phyloP scores from a whole-genome alignment of 2,113 vertebrate species.

The Excalfactoria chinensis region DNA sequence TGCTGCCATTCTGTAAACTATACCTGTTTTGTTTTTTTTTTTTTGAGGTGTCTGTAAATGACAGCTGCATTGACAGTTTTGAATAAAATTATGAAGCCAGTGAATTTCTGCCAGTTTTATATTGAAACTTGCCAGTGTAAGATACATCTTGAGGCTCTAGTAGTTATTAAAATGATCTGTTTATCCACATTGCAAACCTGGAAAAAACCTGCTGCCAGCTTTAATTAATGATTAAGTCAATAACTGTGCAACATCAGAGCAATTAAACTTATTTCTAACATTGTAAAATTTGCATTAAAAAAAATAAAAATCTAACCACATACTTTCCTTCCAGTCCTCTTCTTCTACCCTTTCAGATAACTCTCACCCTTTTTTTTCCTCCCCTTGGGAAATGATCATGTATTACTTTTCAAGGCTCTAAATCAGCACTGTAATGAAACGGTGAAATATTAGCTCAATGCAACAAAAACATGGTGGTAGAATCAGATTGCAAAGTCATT shows the following conservation, averaged over 20 bases:
- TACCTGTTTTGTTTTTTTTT: not conserved
- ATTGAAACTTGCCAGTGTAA: not conserved
- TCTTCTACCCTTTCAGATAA: conserved; percentile 3
- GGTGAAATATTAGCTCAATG: not conserved
- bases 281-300: conserved; percentile 7
- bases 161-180: conserved; percentile 21
- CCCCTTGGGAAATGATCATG: not conserved
- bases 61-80: not conserved
- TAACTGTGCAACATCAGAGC: not conserved
- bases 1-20: not conserved
- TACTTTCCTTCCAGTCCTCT: not conserved
- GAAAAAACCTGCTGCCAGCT: not conserved
- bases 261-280: conserved; percentile 46
- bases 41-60: not conserved
- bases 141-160: not conserved
- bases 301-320: not conserved
- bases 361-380: not conserved
- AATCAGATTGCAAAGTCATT: not conserved
- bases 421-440: not conserved
- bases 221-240: conserved; percentile 36
- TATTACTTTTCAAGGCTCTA: not conserved
- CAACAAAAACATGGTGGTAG: conserved; percentile 2
- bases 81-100: not conserved
- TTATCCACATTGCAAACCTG: not conserved
- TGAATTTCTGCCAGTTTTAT: not conserved